Evolutionary conservation across 1,140 invertebrate genomes (phyloP).

Genomic region (Papilio polytes): DNA sequence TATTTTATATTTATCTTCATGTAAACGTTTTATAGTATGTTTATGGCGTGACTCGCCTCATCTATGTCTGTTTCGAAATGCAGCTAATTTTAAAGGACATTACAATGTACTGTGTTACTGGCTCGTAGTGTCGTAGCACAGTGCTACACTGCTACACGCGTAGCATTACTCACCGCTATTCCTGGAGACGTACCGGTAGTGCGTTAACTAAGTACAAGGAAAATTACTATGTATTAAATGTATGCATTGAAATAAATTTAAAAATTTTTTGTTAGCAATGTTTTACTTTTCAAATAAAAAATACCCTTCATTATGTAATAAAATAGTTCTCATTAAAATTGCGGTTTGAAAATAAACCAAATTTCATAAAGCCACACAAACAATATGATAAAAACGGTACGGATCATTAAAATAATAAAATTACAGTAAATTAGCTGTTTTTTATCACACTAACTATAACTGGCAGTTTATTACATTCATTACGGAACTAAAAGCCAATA

Average conservation of each 20-base stretch:
- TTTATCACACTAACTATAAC: constrained; percentile 2
- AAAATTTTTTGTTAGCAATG: no score
- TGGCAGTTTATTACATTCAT: neutral
- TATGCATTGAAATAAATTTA: no score
- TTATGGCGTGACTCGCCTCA: neutral
- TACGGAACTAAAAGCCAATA: constrained; percentile 19
- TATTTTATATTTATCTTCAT: neutral
- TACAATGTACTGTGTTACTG: neutral
- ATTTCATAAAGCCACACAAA: neutral
- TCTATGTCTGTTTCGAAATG: neutral
- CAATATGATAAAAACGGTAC: neutral
- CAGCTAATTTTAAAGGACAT: constrained; percentile 28
- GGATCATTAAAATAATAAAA: constrained; percentile 5
- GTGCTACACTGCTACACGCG: constrained; percentile 26
- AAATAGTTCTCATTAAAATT: neutral
- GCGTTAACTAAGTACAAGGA: neutral
- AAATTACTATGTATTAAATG: neutral
- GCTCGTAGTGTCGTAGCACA: neutral
- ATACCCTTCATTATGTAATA: no score
- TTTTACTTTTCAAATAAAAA: no score
- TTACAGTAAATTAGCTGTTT: constrained; percentile 7
- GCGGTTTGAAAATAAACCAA: neutral
- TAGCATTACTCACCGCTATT: constrained; percentile 27
- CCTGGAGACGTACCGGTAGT: neutral
- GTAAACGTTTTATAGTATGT: neutral